Percentiles rank a stretch among this genome's conserved stretches.
Conservation (phyloP, 2,888 invertebrate genomes). For the Aporophyla lueneburgensis region DNA sequence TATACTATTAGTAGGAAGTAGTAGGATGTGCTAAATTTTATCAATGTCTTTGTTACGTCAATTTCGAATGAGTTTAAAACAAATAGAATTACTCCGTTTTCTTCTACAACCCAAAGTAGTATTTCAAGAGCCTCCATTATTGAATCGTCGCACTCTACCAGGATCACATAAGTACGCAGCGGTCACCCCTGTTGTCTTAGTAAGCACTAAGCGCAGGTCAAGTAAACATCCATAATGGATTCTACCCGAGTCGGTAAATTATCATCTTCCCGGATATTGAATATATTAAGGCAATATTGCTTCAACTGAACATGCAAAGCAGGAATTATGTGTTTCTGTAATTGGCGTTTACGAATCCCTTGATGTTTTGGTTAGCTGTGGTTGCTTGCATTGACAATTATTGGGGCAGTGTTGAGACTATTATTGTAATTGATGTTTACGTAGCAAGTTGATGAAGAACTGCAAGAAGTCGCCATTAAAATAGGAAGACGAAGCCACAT, state of each 20-base stretch:
- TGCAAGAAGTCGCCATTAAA: neutral
- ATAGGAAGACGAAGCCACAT: constrained; percentile 4
- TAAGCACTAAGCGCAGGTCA: constrained; percentile 90
- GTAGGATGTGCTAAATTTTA: too few species aligned
- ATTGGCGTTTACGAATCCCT: constrained; percentile 76
- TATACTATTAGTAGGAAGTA: too few species aligned
- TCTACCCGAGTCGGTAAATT: constrained; percentile 87
- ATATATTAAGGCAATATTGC: constrained; percentile 89
- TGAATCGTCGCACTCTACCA: constrained; percentile 68
- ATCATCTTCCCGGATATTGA: constrained; percentile 90
- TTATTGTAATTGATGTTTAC: neutral
- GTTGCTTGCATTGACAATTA: constrained; percentile 66
- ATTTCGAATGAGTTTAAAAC: neutral
- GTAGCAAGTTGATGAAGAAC: neutral
- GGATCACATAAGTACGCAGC: constrained; percentile 74
- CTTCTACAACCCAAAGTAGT: constrained; percentile 57
- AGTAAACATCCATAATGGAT: constrained; percentile 91
- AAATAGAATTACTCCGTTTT: constrained; percentile 18
- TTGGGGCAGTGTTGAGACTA: constrained; percentile 28
- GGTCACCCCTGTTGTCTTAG: constrained; percentile 89
- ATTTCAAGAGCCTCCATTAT: constrained; percentile 61
- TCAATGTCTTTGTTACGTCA: neutral
- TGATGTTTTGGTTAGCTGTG: constrained; percentile 76
- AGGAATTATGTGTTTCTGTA: constrained; percentile 81
- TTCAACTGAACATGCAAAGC: constrained; percentile 79